phyloP scores from a whole-genome alignment of 1,140 invertebrate genomes.

The Caenorhabditis tropicalis region DNA sequence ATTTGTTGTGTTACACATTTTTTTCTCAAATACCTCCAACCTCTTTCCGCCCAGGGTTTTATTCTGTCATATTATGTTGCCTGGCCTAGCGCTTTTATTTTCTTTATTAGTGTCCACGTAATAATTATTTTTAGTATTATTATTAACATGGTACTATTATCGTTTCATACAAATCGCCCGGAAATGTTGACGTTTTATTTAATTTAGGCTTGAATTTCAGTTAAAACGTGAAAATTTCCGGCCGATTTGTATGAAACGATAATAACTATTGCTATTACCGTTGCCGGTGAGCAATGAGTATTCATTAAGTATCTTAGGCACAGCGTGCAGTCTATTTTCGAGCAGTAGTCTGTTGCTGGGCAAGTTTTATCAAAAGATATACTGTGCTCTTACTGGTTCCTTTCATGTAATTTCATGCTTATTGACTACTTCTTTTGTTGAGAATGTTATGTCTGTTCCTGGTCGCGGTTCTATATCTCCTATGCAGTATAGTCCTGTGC shows the following conservation, averaged over 20 bases:
- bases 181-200: too few relatives aligned
- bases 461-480: too few relatives aligned
- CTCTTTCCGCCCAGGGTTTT: not conserved
- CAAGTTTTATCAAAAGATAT: not conserved
- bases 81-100: not conserved
- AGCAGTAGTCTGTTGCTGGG: not conserved
- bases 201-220: too few relatives aligned
- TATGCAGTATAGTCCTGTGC: too few relatives aligned
- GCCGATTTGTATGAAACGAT: too few relatives aligned
- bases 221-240: too few relatives aligned
- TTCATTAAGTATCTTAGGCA: not conserved
- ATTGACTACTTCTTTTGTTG: too few relatives aligned
- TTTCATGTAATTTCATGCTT: not conserved
- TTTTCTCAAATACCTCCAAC: not conserved
- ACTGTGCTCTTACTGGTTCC: not conserved
- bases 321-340: not conserved
- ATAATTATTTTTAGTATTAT: not conserved
- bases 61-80: not conserved
- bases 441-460: too few relatives aligned
- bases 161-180: too few relatives aligned
- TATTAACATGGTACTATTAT: not conserved
- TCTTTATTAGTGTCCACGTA: not conserved
- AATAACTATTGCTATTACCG: not conserved
- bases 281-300: not conserved
- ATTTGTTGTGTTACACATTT: too few relatives aligned